Percentiles rank a stretch among this genome's conserved stretches.
Evolutionary conservation across 2,797 vertebrate genomes (phyloP).

Genomic region (Hephaestus fuliginosus): DNA sequence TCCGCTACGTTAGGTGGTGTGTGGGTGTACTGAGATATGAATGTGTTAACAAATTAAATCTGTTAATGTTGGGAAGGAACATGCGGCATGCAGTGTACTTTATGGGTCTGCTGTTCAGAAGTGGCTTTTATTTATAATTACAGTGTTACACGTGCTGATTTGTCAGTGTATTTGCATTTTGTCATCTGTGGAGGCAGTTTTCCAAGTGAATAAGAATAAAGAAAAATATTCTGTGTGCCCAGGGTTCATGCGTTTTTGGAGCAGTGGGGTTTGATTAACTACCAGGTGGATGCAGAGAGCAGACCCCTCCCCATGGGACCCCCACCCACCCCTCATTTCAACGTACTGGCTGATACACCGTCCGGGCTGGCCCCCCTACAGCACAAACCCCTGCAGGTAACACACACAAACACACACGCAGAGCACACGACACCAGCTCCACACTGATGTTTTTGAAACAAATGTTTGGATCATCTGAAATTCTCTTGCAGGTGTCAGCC

Average conservation of each 20-base stretch:
- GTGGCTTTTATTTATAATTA: conserved; percentile 7
- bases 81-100: not conserved
- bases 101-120: conserved; percentile 2
- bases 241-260: conserved; percentile 97
- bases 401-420: not conserved
- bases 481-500: conserved; percentile 89
- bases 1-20: conserved; percentile 22
- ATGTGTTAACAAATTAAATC: conserved; percentile 31
- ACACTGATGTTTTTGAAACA: not conserved
- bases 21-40: conserved; percentile 26
- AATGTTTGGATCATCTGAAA: not conserved
- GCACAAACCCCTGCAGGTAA: conserved; percentile 94
- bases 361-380: conserved; percentile 94
- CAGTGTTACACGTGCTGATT: not conserved
- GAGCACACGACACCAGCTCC: not conserved
- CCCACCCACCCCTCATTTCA: conserved; percentile 96
- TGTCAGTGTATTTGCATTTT: conserved; percentile 22
- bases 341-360: conserved; percentile 93
- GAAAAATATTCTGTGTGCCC: conserved; percentile 28
- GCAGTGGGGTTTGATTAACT: conserved; percentile 99
- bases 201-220: not conserved
- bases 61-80: conserved; percentile 14
- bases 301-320: conserved; percentile 97
- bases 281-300: conserved; percentile 98
- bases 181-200: not conserved